Evolutionary conservation across 2,888 invertebrate genomes (phyloP).

Genomic region (Thymelicus sylvestris): DNA sequence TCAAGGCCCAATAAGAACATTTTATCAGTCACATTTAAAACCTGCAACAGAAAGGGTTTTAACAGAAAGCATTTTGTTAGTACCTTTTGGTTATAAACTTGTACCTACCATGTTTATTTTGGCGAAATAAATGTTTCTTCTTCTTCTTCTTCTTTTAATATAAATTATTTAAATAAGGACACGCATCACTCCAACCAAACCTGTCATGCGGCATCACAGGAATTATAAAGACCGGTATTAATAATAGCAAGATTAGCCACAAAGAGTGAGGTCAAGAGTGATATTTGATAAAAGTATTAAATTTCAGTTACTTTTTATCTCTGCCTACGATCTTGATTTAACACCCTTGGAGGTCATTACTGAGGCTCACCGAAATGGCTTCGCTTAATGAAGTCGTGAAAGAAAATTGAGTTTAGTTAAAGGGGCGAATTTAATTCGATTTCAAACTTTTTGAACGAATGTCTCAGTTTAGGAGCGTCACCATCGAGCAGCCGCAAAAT

Average conservation of each 20-base stretch:
- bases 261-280: conserved; percentile 64
- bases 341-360: conserved; percentile 82
- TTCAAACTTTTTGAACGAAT: conserved; percentile 82
- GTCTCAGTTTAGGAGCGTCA: conserved; percentile 71
- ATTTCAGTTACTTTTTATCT: conserved; percentile 79
- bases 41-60: too few species aligned
- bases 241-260: conserved; percentile 6
- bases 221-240: neutral
- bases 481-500: conserved; percentile 68
- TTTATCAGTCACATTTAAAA: too few species aligned
- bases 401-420: conserved; percentile 83
- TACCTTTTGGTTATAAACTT: too few species aligned
- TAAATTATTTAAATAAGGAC: neutral
- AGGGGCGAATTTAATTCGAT: conserved; percentile 84
- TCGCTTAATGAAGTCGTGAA: conserved; percentile 82
- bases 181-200: neutral
- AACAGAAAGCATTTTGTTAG: too few species aligned
- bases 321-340: conserved; percentile 81
- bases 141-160: too few species aligned
- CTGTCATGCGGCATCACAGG: neutral
- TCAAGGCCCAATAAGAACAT: too few species aligned
- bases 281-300: conserved; percentile 76
- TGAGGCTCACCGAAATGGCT: conserved; percentile 80
- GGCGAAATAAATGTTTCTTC: too few species aligned
- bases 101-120: too few species aligned